Conservation (phyloP, 2,113 vertebrate genomes). For the Bos indicus region DNA sequence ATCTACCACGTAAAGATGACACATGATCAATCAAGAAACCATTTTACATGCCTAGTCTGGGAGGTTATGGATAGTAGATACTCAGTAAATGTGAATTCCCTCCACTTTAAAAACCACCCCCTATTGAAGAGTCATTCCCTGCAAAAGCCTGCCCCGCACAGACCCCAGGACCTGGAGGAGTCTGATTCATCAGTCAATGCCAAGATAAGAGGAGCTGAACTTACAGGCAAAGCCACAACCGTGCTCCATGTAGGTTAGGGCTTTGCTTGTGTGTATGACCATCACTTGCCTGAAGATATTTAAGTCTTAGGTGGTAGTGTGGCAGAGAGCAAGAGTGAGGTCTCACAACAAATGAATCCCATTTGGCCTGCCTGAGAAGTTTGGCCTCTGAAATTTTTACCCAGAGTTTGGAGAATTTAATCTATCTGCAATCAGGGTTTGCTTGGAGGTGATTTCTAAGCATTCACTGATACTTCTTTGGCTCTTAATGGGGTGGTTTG, state of each 20-base stretch:
- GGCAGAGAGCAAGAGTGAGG: not conserved
- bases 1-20: not conserved
- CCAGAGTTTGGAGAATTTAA: not conserved
- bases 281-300: not conserved
- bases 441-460: not conserved
- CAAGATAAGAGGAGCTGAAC: not conserved
- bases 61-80: accelerated
- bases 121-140: not conserved
- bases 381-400: not conserved
- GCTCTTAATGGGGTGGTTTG: not conserved
- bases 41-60: accelerated
- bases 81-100: not conserved
- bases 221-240: not conserved
- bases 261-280: not conserved
- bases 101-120: not conserved
- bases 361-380: not conserved
- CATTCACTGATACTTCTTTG: not conserved
- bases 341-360: not conserved
- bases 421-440: not conserved
- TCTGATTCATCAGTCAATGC: not conserved
- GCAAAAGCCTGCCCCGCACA: not conserved
- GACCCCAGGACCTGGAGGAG: not conserved
- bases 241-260: too few relatives aligned
- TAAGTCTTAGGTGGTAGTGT: not conserved
- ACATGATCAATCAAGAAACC: not conserved